phyloP scores from a whole-genome alignment of 2,113 vertebrate genomes.

The Chrysemys picta region DNA sequence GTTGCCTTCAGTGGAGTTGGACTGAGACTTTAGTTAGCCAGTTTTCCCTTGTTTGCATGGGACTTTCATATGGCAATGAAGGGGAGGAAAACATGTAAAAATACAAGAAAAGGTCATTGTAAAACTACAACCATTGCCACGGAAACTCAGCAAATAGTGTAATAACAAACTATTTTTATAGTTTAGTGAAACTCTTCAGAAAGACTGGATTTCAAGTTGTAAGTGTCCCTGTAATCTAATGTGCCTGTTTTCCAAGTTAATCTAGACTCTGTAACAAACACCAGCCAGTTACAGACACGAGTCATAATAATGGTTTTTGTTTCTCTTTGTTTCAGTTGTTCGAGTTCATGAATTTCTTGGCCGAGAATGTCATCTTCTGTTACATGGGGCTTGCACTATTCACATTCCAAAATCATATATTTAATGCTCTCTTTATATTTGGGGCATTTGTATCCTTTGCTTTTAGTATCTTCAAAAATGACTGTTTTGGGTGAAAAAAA shows the following conservation, averaged over 20 bases:
- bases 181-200: not conserved
- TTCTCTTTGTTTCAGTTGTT: conserved; percentile 85
- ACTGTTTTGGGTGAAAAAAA: not conserved
- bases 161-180: not conserved
- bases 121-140: not conserved
- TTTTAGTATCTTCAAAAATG: not conserved
- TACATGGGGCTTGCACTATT: conserved; percentile 89
- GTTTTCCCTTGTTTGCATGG: not conserved
- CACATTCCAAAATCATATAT: conserved; percentile 86
- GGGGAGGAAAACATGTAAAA: not conserved
- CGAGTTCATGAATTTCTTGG: conserved; percentile 90
- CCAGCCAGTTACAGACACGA: not conserved
- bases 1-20: not conserved
- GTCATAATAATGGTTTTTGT: conserved; percentile 48
- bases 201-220: not conserved
- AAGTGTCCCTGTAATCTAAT: not conserved
- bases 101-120: not conserved
- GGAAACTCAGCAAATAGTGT: not conserved
- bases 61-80: not conserved
- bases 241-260: not conserved
- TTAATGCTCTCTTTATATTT: conserved; percentile 85
- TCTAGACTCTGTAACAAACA: conserved; percentile 6
- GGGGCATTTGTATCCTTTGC: conserved; percentile 90
- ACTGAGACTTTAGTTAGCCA: not conserved
- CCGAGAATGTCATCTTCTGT: conserved; percentile 91